phyloP scores from a whole-genome alignment of 2,113 vertebrate genomes.

The Galbula dea region DNA sequence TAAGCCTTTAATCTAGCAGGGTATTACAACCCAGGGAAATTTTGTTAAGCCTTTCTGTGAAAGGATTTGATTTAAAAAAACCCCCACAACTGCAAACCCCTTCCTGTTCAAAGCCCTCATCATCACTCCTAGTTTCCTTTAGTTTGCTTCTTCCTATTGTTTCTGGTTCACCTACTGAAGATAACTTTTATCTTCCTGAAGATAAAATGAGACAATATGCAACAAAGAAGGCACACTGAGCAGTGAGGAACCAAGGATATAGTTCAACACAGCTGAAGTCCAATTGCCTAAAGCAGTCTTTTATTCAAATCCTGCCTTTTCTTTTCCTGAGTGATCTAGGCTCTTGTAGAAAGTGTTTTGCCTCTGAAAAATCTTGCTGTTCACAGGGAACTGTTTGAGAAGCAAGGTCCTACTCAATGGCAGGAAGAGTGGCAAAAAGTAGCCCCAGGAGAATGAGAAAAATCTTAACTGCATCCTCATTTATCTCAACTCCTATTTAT shows the following conservation, averaged over 20 bases:
- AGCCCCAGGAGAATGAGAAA: background rate
- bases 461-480: background rate
- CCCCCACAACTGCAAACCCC: background rate
- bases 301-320: background rate
- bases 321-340: background rate
- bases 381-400: background rate
- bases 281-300: background rate
- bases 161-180: background rate
- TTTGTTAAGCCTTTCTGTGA: slow-evolving; percentile 20
- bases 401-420: background rate
- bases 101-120: background rate
- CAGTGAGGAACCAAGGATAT: background rate
- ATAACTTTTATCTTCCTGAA: background rate
- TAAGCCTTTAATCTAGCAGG: slow-evolving; percentile 47
- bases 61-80: slow-evolving; percentile 23
- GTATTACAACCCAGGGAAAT: background rate
- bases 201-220: background rate
- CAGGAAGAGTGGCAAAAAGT: background rate
- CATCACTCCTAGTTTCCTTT: background rate
- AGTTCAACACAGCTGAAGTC: background rate
- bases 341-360: background rate
- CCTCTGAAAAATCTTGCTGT: background rate
- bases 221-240: background rate
- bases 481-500: background rate
- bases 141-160: background rate